Evolutionary conservation across 2,797 vertebrate species (phyloP).

Genomic region (Typhlichthys subterraneus): DNA sequence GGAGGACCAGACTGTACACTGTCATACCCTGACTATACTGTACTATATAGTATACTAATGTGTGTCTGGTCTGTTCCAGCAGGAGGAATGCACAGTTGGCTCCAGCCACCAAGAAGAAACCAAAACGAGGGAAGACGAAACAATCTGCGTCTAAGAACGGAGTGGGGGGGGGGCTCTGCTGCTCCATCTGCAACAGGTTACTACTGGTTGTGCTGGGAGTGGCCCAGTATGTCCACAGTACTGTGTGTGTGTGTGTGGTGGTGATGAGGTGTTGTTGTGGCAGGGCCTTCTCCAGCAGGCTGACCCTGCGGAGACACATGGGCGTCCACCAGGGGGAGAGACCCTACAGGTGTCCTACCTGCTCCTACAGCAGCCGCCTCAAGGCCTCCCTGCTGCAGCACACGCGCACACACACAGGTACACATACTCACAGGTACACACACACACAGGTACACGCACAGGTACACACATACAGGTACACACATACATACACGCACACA

Average conservation of each 20-base stretch:
- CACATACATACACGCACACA: no score
- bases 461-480: no score
- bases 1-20: no score
- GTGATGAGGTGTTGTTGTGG: not conserved
- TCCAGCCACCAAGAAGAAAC: conserved; percentile 16
- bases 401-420: conserved; percentile 73
- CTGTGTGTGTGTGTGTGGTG: not conserved
- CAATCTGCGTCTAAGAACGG: conserved; percentile 16
- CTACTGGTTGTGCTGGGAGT: conserved; percentile 1
- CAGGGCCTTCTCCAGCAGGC: conserved; percentile 72
- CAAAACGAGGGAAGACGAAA: conserved; percentile 6
- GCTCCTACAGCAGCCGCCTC: conserved; percentile 67
- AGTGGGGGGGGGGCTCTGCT: conserved; percentile 51
- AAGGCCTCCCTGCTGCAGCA: conserved; percentile 75
- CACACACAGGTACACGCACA: no score
- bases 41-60: no score
- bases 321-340: conserved; percentile 71
- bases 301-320: conserved; percentile 75
- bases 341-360: conserved; percentile 69
- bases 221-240: conserved; percentile 15
- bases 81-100: no score
- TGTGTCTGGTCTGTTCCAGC: no score
- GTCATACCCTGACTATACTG: no score
- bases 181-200: conserved; percentile 71
- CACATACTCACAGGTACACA: no score